Evolutionary conservation across 1,140 invertebrate genomes (phyloP).

Genomic region (Anastatus disparis): DNA sequence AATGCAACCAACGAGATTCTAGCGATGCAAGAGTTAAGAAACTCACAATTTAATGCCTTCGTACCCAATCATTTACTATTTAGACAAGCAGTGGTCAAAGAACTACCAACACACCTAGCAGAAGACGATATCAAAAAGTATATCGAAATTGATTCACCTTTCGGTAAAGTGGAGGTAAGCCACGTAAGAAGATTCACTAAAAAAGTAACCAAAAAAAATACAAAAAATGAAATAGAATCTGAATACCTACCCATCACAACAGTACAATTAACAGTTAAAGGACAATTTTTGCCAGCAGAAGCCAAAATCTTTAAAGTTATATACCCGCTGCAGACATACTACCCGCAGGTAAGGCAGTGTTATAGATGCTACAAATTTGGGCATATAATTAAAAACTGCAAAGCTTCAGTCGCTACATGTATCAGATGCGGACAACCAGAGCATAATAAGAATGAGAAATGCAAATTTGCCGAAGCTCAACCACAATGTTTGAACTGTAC

Average conservation of each 20-base stretch:
- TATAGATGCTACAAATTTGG: not conserved
- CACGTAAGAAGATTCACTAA: not conserved
- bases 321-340: not conserved
- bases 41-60: not conserved
- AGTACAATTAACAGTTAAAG: not conserved
- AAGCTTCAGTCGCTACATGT: not conserved
- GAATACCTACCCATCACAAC: not conserved
- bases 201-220: not conserved
- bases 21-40: not conserved
- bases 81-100: not conserved
- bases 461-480: not conserved
- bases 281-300: not conserved
- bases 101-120: not conserved
- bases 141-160: not conserved
- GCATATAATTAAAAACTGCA: not conserved
- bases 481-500: not conserved
- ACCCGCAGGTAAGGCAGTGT: not conserved
- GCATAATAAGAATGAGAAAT: not conserved
- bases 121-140: not conserved
- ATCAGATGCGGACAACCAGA: not conserved
- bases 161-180: not conserved
- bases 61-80: not conserved
- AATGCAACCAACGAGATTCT: not conserved
- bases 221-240: not conserved
- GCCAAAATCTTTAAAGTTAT: not conserved